Percentiles rank a stretch among this genome's conserved stretches.
These are phyloP conservation scores for Callopanchax toddi DNA, from an alignment of 2,113 vertebrate species.

Conservation along the genomic window DNA sequence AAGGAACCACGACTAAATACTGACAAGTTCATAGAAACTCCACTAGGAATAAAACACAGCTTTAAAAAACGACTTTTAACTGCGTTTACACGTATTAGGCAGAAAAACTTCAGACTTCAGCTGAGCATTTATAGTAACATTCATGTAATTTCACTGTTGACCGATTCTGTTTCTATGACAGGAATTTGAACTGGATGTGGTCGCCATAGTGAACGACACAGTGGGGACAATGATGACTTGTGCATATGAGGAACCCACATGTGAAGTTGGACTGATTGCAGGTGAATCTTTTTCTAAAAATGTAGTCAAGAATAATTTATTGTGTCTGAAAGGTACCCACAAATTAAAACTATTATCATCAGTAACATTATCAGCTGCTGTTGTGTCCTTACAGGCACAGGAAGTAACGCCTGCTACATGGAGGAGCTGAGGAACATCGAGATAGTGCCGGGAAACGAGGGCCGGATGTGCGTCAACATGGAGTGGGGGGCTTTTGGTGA, in stretches of 20 bases:
- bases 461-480: constrained; percentile 92
- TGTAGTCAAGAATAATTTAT: too few relatives aligned
- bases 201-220: constrained; percentile 96
- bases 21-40: not conserved
- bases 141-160: not conserved
- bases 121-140: not conserved
- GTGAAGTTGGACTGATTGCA: constrained; percentile 96
- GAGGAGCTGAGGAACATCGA: constrained; percentile 90
- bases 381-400: constrained; percentile 82
- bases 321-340: not conserved
- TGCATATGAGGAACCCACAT: constrained; percentile 95
- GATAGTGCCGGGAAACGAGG: constrained; percentile 87
- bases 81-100: not conserved
- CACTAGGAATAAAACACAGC: not conserved
- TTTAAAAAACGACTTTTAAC: not conserved
- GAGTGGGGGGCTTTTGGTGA: constrained; percentile 91
- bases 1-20: not conserved
- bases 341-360: too few relatives aligned
- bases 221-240: constrained; percentile 99
- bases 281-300: too few relatives aligned
- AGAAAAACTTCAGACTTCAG: not conserved
- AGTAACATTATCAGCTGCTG: not conserved
- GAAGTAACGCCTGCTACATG: constrained; percentile 95
- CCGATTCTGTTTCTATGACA: constrained; percentile 42
- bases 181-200: constrained; percentile 98